Evolutionary conservation across 2,113 vertebrate genomes (phyloP).

Genomic region (Smithornis capensis): DNA sequence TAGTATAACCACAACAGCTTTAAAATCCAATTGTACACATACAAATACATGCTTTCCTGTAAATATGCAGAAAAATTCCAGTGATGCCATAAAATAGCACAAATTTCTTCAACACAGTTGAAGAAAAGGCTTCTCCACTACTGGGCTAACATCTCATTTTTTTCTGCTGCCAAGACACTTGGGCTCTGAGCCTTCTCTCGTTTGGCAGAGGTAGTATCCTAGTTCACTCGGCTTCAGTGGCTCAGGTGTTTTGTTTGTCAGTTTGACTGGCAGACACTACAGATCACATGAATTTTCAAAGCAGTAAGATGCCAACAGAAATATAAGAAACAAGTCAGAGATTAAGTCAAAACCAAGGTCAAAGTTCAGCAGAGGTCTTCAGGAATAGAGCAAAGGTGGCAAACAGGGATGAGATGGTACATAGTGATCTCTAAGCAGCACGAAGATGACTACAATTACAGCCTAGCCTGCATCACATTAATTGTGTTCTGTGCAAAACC

Average conservation of each 20-base stretch:
- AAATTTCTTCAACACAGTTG: neutral
- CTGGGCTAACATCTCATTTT: neutral
- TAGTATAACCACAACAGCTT: neutral
- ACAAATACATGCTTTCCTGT: neutral
- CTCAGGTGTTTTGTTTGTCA: neutral
- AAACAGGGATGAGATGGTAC: accelerated
- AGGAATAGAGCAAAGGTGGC: neutral
- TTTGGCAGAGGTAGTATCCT: neutral
- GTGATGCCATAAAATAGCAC: neutral
- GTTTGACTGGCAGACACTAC: neutral
- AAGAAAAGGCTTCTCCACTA: neutral
- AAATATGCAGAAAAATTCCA: neutral
- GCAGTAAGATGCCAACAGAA: neutral
- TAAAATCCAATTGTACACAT: neutral
- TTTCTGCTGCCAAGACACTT: neutral
- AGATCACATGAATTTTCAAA: neutral
- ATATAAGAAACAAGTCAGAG: neutral
- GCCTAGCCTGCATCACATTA: neutral
- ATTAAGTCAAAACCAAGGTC: neutral
- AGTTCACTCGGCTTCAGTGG: neutral
- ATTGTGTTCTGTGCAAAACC: neutral
- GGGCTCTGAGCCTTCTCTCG: neutral
- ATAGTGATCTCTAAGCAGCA: neutral
- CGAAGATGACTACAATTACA: neutral
- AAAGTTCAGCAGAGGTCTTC: neutral